Percentiles rank a stretch among this genome's conserved stretches.
These are phyloP conservation scores for Malurus cyaneus DNA, from an alignment of 2,113 vertebrate species.

Conservation along the genomic window DNA sequence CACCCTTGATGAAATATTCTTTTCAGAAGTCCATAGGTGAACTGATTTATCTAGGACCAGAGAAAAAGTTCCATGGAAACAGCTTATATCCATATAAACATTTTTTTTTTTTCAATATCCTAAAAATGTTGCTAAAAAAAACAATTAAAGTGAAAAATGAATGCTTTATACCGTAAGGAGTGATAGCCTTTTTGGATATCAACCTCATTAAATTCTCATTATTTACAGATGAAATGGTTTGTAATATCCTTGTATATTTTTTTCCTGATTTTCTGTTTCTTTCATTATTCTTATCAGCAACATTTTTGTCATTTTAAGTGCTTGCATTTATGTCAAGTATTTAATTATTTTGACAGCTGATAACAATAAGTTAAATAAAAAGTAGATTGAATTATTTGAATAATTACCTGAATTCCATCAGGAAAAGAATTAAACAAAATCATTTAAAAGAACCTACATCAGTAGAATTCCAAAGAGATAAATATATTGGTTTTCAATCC, in stretches of 20 bases:
- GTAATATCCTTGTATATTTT: constrained; percentile 41
- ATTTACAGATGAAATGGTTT: constrained; percentile 69
- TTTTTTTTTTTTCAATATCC: not conserved
- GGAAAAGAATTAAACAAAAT: constrained; percentile 41
- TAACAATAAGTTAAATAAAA: constrained; percentile 23
- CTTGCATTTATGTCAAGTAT: constrained; percentile 55
- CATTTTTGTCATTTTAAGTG: constrained; percentile 65
- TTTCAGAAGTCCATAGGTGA: not conserved
- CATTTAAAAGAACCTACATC: constrained; percentile 24
- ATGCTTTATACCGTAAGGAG: constrained; percentile 27
- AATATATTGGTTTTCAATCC: not conserved
- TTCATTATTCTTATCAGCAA: constrained; percentile 56
- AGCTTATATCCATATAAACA: not conserved
- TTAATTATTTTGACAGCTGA: constrained; percentile 70
- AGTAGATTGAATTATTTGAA: constrained; percentile 23
- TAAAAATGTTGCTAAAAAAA: not conserved
- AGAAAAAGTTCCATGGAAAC: not conserved
- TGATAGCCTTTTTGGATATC: constrained; percentile 35
- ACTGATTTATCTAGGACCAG: not conserved
- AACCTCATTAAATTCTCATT: constrained; percentile 70
- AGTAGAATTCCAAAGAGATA: constrained; percentile 38
- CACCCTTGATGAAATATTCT: not conserved
- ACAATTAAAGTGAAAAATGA: constrained; percentile 57
- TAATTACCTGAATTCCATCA: constrained; percentile 19
- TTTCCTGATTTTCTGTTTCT: constrained; percentile 44